Evolutionary conservation across 2,113 vertebrate genomes (phyloP).

Genomic region (Pleuronectes platessa): DNA sequence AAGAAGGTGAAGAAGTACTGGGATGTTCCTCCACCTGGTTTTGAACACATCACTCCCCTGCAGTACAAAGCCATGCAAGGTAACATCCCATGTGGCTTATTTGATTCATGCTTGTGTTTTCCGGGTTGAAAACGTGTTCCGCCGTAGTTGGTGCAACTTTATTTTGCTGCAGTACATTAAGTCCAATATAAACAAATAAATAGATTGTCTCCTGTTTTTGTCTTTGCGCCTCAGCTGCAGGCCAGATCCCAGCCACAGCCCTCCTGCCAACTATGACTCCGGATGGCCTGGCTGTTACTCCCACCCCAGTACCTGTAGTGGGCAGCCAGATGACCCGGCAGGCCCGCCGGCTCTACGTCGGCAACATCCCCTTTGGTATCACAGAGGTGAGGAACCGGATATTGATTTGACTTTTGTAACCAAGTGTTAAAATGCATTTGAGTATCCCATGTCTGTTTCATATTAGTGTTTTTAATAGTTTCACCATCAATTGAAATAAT

Average conservation of each 20-base stretch:
- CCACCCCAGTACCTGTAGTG: slow-evolving; percentile 91
- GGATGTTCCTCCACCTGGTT: slow-evolving; percentile 92
- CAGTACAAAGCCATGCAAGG: slow-evolving; percentile 98
- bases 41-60: slow-evolving; percentile 94
- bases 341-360: slow-evolving; percentile 91
- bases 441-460: not conserved
- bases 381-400: slow-evolving; percentile 85
- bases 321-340: slow-evolving; percentile 96
- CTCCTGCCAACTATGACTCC: slow-evolving; percentile 93
- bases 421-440: not conserved
- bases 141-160: not conserved
- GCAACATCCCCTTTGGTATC: slow-evolving; percentile 94
- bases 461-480: not conserved
- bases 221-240: slow-evolving; percentile 83
- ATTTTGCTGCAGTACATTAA: not conserved
- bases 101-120: not conserved
- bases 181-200: not conserved
- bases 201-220: slow-evolving; percentile 12
- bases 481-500: not conserved
- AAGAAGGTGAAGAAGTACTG: slow-evolving; percentile 95
- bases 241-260: slow-evolving; percentile 93
- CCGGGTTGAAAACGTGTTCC: not conserved
- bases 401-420: not conserved
- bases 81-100: slow-evolving; percentile 42
- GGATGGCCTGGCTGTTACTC: slow-evolving; percentile 90